Percentiles rank a stretch among this genome's conserved stretches.
phyloP scores from a whole-genome alignment of 1,140 invertebrate genomes.

The Acromyrmex echinatior region DNA sequence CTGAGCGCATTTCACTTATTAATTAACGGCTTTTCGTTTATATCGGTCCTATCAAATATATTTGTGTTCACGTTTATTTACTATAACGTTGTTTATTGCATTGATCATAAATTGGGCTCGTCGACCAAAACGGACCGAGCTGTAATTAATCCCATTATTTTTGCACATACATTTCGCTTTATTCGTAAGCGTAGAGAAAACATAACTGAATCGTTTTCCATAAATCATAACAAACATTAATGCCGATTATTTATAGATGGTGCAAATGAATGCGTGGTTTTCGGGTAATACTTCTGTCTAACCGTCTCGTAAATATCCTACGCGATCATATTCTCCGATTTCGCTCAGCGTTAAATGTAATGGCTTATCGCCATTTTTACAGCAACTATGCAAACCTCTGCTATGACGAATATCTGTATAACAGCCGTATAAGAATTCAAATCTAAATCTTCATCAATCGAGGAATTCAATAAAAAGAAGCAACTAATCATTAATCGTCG shows the following conservation, averaged over 20 bases:
- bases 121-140: neutral
- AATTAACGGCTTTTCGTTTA: neutral
- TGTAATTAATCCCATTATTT: constrained; percentile 38
- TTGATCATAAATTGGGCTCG: neutral
- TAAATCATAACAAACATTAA: constrained; percentile 35
- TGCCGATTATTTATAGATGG: constrained; percentile 40
- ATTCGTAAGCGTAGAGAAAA: neutral
- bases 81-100: neutral
- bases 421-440: neutral
- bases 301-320: constrained; percentile 15
- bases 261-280: constrained; percentile 16
- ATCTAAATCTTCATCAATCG: neutral
- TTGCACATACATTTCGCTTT: neutral
- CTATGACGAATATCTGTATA: no score
- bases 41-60: neutral
- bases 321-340: constrained; percentile 32
- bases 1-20: constrained; percentile 3
- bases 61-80: neutral
- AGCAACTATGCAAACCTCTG: neutral
- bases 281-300: constrained; percentile 1
- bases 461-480: neutral
- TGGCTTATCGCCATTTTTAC: neutral
- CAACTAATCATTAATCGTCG: neutral
- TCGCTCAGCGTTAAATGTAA: neutral
- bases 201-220: neutral